Evolutionary conservation across 2,113 vertebrate species (phyloP).

Genomic region (Prionailurus bengalensis): DNA sequence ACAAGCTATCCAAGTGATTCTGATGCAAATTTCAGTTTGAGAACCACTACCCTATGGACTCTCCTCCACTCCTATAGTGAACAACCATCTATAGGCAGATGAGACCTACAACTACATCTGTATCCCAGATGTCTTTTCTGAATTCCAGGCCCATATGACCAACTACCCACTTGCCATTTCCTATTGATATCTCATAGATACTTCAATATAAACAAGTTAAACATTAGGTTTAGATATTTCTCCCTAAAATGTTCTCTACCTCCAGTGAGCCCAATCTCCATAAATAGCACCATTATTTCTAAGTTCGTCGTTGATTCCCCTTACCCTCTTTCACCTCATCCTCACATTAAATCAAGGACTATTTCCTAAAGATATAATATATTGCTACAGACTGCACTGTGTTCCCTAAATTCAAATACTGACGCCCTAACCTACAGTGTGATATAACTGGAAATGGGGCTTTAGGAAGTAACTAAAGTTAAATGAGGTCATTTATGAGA

Average conservation of each 20-base stretch:
- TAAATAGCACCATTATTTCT: background rate
- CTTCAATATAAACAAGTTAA: constrained; percentile 54
- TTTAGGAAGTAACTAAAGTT: background rate
- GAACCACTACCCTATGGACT: background rate
- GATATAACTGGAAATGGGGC: background rate
- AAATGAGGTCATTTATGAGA: background rate
- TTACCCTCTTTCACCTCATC: background rate
- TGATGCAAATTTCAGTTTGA: background rate
- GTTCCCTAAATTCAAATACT: background rate
- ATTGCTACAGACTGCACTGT: background rate
- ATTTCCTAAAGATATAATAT: background rate
- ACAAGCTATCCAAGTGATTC: constrained; percentile 1
- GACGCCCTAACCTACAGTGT: background rate
- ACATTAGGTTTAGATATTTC: background rate
- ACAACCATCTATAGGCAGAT: background rate
- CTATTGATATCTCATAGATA: background rate
- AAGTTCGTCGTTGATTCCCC: background rate
- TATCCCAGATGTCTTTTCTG: background rate
- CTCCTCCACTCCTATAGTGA: background rate
- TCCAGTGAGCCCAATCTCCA: background rate
- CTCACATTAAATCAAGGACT: background rate
- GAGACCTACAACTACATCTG: background rate
- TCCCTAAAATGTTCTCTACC: background rate
- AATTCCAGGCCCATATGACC: constrained; percentile 24
- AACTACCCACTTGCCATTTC: constrained; percentile 27